Evolutionary conservation across 1,140 invertebrate species (phyloP).

Genomic region (Heliothis subflexa): DNA sequence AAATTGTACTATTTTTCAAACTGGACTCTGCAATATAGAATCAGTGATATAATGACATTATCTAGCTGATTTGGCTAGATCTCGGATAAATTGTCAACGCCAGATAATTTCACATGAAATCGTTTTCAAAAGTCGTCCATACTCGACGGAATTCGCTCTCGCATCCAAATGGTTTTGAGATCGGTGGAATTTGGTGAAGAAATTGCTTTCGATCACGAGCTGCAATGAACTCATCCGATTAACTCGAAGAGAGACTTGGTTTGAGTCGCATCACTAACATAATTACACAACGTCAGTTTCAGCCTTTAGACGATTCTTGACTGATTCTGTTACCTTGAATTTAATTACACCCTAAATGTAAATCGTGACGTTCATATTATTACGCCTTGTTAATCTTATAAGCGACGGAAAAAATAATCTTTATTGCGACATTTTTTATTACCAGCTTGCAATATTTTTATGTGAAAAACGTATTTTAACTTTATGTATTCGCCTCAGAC

Average conservation of each 20-base stretch:
- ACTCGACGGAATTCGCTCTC: slow-evolving; percentile 9
- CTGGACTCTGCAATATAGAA: slow-evolving; percentile 7
- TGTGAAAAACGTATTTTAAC: slow-evolving; percentile 54
- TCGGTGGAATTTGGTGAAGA: slow-evolving; percentile 8
- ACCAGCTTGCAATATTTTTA: slow-evolving; percentile 61
- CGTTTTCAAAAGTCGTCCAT: slow-evolving; percentile 5
- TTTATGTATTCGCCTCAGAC: slow-evolving; percentile 54
- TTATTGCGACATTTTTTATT: slow-evolving; percentile 57
- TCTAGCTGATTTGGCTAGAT: slow-evolving; percentile 3
- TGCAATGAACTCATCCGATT: slow-evolving; percentile 23
- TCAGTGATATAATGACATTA: slow-evolving; percentile 1
- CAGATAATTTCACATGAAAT: not conserved
- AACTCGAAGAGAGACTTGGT: slow-evolving; percentile 4
- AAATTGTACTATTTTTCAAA: not conserved
- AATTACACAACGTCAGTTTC: slow-evolving; percentile 43
- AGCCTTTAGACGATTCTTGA: slow-evolving; percentile 52
- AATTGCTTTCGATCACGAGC: slow-evolving; percentile 31
- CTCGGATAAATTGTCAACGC: not conserved
- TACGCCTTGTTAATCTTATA: slow-evolving; percentile 71
- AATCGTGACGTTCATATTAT: slow-evolving; percentile 56
- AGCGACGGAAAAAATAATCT: slow-evolving; percentile 54
- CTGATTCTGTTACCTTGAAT: slow-evolving; percentile 57
- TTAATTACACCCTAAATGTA: slow-evolving; percentile 52
- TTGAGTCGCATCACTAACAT: slow-evolving; percentile 43
- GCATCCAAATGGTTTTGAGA: slow-evolving; percentile 7